These are phyloP conservation scores for Lamellibrachia satsuma DNA, from an alignment of 2,888 invertebrate genomes.

Conservation along the genomic window DNA sequence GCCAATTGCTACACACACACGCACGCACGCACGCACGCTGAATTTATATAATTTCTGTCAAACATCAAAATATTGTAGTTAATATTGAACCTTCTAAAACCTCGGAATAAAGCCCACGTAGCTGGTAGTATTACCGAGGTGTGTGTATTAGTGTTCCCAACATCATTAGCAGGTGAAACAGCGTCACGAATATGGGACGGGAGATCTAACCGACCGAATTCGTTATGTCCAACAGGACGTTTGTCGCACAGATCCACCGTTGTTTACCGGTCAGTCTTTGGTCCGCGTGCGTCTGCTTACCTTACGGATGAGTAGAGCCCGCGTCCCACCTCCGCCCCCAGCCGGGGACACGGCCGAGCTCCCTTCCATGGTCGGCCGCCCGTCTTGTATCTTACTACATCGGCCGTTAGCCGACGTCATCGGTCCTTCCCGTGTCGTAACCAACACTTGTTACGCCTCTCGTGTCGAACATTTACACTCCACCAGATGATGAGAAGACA, in stretches of 20 bases:
- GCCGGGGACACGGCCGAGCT: not conserved
- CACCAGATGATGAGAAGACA: not conserved
- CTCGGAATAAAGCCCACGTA: not conserved
- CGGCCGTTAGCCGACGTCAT: conserved; percentile 12
- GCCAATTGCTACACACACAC: not conserved
- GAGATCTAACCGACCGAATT: not conserved
- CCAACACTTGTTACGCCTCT: not conserved
- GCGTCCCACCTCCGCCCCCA: not conserved
- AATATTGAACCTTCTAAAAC: not conserved
- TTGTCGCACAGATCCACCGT: not conserved
- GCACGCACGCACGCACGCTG: not conserved
- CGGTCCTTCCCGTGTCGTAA: not conserved
- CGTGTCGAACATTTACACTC: not conserved
- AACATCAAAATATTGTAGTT: not conserved
- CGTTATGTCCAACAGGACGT: not conserved
- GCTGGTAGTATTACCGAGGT: not conserved
- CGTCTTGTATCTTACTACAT: not conserved
- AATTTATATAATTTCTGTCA: not conserved
- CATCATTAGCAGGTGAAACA: not conserved
- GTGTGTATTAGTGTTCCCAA: not conserved
- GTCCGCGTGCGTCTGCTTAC: not conserved
- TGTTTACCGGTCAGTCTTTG: not conserved
- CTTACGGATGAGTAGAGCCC: not conserved
- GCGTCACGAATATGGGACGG: not conserved
- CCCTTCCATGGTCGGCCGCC: not conserved